Evolutionary conservation across 2,113 vertebrate species (phyloP).

Genomic region (Tinamus guttatus): DNA sequence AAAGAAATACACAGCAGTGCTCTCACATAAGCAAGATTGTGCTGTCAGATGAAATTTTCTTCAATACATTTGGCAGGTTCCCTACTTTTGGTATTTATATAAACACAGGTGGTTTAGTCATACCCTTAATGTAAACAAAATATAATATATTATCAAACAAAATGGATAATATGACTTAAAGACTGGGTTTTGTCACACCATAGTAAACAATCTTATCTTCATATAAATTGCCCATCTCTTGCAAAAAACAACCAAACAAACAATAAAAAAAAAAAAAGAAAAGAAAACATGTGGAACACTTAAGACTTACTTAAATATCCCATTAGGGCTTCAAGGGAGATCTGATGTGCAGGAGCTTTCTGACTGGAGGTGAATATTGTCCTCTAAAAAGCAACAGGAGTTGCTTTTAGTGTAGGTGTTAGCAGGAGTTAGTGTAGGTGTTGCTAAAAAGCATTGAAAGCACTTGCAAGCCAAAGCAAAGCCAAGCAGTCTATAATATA

Average conservation of each 20-base stretch:
- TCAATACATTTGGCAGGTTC: conserved; percentile 58
- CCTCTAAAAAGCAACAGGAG: neutral
- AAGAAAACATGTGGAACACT: neutral
- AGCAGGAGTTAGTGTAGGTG: neutral
- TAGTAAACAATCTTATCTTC: conserved; percentile 55
- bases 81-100: conserved; percentile 60
- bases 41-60: conserved; percentile 58
- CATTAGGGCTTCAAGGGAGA: neutral
- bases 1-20: neutral
- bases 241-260: no score
- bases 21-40: neutral
- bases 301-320: neutral
- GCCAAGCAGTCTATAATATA: neutral
- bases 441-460: neutral
- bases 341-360: neutral
- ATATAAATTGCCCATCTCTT: conserved; percentile 18
- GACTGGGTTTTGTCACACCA: conserved; percentile 59
- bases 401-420: no score
- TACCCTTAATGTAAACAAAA: conserved; percentile 67
- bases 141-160: conserved; percentile 67
- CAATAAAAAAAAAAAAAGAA: neutral
- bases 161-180: conserved; percentile 12
- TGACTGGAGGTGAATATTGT: neutral
- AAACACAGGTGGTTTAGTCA: conserved; percentile 73
- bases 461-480: neutral